phyloP scores from a whole-genome alignment of 2,797 vertebrate genomes.

The Platalea minor region DNA sequence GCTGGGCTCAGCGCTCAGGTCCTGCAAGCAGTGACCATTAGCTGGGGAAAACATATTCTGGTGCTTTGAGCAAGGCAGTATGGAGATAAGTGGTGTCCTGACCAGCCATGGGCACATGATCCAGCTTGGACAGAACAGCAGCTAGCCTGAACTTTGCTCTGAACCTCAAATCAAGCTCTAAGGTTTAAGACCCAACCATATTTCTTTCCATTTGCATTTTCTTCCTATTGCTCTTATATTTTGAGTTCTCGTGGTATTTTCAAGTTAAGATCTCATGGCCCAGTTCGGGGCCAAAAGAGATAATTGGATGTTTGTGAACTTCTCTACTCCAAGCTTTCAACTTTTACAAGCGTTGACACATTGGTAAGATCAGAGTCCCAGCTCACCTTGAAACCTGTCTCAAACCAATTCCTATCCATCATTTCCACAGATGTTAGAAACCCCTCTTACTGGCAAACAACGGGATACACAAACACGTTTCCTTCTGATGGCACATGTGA shows the following conservation, averaged over 20 bases:
- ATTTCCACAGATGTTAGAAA: background rate
- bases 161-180: background rate
- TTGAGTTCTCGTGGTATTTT: background rate
- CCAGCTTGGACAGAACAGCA: background rate
- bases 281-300: background rate
- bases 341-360: background rate
- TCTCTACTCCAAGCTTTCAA: background rate
- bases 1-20: background rate
- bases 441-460: background rate
- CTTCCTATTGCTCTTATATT: background rate
- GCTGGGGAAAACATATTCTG: background rate
- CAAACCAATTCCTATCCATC: background rate
- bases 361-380: background rate
- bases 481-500: rapidly evolving
- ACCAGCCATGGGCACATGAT: rapidly evolving
- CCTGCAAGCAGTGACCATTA: background rate
- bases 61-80: too few species aligned
- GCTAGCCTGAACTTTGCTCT: background rate
- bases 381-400: background rate
- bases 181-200: background rate
- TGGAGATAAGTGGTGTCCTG: background rate
- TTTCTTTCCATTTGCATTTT: background rate
- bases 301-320: background rate
- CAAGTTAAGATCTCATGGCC: background rate
- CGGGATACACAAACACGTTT: background rate